Conservation (phyloP, 2,113 vertebrate genomes). For the Colaptes auratus region DNA sequence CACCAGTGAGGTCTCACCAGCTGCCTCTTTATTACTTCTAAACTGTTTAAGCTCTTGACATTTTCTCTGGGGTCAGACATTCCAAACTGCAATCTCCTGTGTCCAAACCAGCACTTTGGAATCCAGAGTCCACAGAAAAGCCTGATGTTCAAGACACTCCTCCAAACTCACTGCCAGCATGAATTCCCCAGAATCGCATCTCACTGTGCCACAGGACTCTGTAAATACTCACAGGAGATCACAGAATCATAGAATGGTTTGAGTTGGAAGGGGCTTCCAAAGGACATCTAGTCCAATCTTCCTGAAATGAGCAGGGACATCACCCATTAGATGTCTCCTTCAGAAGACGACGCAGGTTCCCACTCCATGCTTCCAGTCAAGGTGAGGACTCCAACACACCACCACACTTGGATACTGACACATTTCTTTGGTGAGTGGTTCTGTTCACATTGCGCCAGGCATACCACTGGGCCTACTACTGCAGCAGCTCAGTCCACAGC, state of each 20-base stretch:
- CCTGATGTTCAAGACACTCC: not conserved
- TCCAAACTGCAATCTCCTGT: not conserved
- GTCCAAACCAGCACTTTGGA: not conserved
- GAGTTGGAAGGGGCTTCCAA: too few species aligned
- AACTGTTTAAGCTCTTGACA: not conserved
- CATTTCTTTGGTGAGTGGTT: not conserved
- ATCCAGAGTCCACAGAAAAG: not conserved
- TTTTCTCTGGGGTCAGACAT: not conserved
- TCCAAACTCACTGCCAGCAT: not conserved
- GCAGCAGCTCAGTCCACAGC: not conserved
- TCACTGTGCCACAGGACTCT: accelerated
- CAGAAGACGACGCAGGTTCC: not conserved
- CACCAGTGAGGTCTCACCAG: not conserved
- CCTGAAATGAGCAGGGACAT: too few species aligned
- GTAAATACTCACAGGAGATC: not conserved
- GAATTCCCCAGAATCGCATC: accelerated
- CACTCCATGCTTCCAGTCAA: accelerated
- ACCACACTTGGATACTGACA: accelerated
- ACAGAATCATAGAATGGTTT: too few species aligned
- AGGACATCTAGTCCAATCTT: too few species aligned
- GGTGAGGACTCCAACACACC: not conserved
- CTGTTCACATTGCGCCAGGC: not conserved
- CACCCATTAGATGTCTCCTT: not conserved
- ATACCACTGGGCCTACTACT: not conserved
- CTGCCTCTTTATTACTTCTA: conserved; percentile 2